Conservation (phyloP, 2,113 vertebrate genomes). For the Cromileptes altivelis region DNA sequence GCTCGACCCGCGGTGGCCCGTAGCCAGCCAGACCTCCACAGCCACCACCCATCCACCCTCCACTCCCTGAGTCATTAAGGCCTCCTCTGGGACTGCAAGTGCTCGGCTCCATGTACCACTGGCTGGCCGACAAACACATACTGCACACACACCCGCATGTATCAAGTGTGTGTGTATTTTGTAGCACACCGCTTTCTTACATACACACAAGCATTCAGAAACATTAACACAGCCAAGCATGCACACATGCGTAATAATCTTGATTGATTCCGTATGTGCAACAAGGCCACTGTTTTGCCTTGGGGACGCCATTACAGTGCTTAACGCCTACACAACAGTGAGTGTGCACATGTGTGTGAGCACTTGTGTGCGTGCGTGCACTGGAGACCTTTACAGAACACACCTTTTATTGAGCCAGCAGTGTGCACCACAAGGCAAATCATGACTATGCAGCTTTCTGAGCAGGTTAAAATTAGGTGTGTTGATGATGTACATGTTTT, state of each 20-base stretch:
- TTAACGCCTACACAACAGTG: constrained; percentile 52
- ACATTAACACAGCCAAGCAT: constrained; percentile 55
- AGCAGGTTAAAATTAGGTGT: constrained; percentile 25
- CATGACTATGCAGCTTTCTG: constrained; percentile 26
- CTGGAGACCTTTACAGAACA: constrained; percentile 7
- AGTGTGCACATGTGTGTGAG: constrained; percentile 16
- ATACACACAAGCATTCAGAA: constrained; percentile 51
- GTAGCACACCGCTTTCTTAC: constrained; percentile 37
- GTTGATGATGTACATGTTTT: not conserved
- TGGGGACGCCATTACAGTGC: constrained; percentile 64
- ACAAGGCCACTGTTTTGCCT: constrained; percentile 80
- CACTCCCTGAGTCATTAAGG: constrained; percentile 85
- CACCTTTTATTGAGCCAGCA: constrained; percentile 22
- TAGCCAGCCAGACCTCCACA: constrained; percentile 71
- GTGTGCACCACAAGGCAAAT: not conserved
- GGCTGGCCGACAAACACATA: constrained; percentile 44
- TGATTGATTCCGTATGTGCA: constrained; percentile 86
- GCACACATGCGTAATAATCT: constrained; percentile 63
- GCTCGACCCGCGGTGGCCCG: constrained; percentile 54
- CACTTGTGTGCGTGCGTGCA: not conserved
- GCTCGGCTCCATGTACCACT: constrained; percentile 78
- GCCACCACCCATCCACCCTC: constrained; percentile 68
- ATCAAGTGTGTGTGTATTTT: constrained; percentile 37
- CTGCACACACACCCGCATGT: constrained; percentile 26
- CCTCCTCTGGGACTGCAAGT: constrained; percentile 81